phyloP scores from a whole-genome alignment of 2,113 vertebrate species.

The Planiliza haematocheilus region DNA sequence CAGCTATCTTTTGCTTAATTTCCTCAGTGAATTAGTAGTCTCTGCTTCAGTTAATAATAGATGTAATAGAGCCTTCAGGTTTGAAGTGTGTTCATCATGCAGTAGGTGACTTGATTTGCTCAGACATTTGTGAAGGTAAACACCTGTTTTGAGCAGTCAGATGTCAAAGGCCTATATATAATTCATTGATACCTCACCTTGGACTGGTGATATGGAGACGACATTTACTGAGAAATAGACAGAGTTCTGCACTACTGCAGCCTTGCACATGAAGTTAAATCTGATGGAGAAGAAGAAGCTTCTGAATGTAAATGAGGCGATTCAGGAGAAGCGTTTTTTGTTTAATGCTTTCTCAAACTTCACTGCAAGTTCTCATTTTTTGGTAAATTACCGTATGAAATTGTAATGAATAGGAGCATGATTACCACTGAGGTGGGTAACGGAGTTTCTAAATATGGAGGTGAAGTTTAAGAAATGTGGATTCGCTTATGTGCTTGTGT shows the following conservation, averaged over 20 bases:
- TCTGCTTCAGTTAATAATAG: constrained; percentile 38
- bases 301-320: constrained; percentile 43
- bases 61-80: constrained; percentile 20
- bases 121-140: constrained; percentile 48
- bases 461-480: constrained; percentile 27
- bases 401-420: constrained; percentile 10
- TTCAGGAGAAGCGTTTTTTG: constrained; percentile 12
- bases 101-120: constrained; percentile 42
- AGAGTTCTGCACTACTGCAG: constrained; percentile 5
- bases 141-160: constrained; percentile 42
- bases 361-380: neutral
- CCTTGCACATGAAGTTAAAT: constrained; percentile 3
- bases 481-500: constrained; percentile 47
- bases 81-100: constrained; percentile 26
- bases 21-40: constrained; percentile 38
- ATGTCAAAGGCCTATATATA: constrained; percentile 31
- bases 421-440: constrained; percentile 16
- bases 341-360: neutral
- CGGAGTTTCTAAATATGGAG: constrained; percentile 11
- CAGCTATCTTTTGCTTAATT: constrained; percentile 32
- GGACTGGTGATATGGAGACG: constrained; percentile 26
- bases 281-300: constrained; percentile 7
- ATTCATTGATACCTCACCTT: constrained; percentile 57
- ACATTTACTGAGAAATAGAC: constrained; percentile 18
- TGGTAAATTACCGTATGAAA: constrained; percentile 18